Percentiles rank a stretch among this genome's conserved stretches.
These are phyloP conservation scores for Empidonax alnorum DNA, from an alignment of 2,113 vertebrate genomes.

Conservation along the genomic window DNA sequence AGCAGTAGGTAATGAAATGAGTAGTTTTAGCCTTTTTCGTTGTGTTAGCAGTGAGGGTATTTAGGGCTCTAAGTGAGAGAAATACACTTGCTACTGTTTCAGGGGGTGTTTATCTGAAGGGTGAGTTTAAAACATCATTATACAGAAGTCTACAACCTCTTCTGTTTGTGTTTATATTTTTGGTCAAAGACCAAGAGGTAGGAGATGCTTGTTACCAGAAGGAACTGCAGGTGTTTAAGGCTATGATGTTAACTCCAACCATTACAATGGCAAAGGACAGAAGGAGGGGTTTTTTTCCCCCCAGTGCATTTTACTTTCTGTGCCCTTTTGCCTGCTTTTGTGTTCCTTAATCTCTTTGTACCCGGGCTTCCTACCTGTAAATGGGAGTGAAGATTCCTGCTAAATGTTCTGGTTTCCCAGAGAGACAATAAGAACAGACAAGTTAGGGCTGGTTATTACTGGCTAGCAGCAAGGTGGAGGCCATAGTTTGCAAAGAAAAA, in stretches of 20 bases:
- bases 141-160: background rate
- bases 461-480: background rate
- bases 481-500: background rate
- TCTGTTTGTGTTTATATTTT: background rate
- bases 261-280: background rate
- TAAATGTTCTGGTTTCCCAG: background rate
- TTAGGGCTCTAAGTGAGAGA: conserved; percentile 35
- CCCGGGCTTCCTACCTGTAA: background rate
- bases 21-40: conserved; percentile 35
- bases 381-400: background rate
- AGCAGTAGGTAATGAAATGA: conserved; percentile 52
- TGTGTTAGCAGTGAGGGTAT: conserved; percentile 16
- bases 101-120: background rate
- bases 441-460: background rate
- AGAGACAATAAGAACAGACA: background rate
- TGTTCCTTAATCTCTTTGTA: conserved; percentile 9
- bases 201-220: background rate
- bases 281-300: background rate
- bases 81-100: conserved; percentile 31
- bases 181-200: background rate
- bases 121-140: conserved; percentile 36
- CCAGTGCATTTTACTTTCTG: background rate
- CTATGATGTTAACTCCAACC: background rate
- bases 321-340: background rate
- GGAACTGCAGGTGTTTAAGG: background rate